These are phyloP conservation scores for Pelobates cultripes DNA, from an alignment of 2,797 vertebrate genomes.

Conservation along the genomic window DNA sequence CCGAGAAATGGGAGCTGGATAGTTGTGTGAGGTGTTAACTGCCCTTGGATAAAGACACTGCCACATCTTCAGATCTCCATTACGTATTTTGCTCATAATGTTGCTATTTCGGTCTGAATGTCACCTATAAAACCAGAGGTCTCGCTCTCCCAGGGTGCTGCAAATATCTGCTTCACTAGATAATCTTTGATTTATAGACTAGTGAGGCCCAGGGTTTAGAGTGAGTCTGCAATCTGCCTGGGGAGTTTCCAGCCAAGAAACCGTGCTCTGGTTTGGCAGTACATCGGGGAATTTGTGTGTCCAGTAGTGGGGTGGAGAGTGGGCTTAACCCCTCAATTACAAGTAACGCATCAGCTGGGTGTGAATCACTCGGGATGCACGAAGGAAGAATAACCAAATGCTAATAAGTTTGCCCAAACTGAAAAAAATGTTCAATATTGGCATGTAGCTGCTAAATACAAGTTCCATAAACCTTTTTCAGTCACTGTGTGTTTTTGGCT, in stretches of 20 bases:
- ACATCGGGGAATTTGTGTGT: constrained; percentile 49
- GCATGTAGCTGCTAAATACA: too few relatives aligned
- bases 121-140: constrained; percentile 72
- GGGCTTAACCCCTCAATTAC: constrained; percentile 13
- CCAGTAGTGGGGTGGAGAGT: constrained; percentile 32
- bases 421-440: too few relatives aligned
- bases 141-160: constrained; percentile 68
- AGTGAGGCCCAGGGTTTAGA: constrained; percentile 61
- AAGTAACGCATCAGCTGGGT: neutral
- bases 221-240: constrained; percentile 54
- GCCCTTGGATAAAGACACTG: constrained; percentile 75
- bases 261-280: constrained; percentile 50
- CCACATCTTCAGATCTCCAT: constrained; percentile 76
- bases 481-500: too few relatives aligned
- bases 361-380: neutral
- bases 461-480: too few relatives aligned
- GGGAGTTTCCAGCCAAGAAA: constrained; percentile 64
- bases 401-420: too few relatives aligned
- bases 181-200: constrained; percentile 70
- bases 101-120: constrained; percentile 74
- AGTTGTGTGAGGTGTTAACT: constrained; percentile 76
- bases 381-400: neutral
- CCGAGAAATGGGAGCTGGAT: constrained; percentile 58
- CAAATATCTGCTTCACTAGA: constrained; percentile 72
- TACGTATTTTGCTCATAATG: constrained; percentile 67